Conservation (phyloP, 2,888 invertebrate species). For the Cheilosia scutellata region DNA sequence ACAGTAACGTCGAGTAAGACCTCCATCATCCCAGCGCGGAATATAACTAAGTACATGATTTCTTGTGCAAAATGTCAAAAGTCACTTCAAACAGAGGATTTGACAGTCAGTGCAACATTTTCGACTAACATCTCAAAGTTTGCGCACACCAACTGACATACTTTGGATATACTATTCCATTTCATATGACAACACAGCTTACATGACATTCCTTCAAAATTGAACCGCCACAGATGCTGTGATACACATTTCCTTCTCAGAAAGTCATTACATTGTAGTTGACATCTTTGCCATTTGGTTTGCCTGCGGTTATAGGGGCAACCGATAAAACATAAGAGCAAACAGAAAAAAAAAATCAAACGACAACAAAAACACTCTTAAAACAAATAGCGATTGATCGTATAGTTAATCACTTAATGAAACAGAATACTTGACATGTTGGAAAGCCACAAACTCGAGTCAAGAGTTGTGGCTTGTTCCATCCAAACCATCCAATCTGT, state of each 20-base stretch:
- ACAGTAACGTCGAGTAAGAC: too few relatives aligned
- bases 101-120: neutral
- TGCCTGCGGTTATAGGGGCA: slow-evolving; percentile 42
- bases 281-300: slow-evolving; percentile 27
- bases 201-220: neutral
- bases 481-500: slow-evolving; percentile 40
- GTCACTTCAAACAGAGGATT: too few relatives aligned
- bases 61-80: too few relatives aligned
- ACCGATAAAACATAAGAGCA: slow-evolving; percentile 3
- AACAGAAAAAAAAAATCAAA: slow-evolving; percentile 3
- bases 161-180: too few relatives aligned
- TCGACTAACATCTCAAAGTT: neutral
- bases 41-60: too few relatives aligned
- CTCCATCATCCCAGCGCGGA: too few relatives aligned
- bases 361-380: slow-evolving; percentile 1
- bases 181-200: neutral
- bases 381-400: slow-evolving; percentile 55
- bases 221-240: neutral
- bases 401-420: slow-evolving; percentile 72
- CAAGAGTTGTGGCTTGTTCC: slow-evolving; percentile 62
- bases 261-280: slow-evolving; percentile 34
- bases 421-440: slow-evolving; percentile 69
- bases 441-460: slow-evolving; percentile 66
- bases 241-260: neutral
- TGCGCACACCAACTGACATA: too few relatives aligned